Conservation (phyloP, 2,888 invertebrate species). For the Microctonus aethiopoides region DNA sequence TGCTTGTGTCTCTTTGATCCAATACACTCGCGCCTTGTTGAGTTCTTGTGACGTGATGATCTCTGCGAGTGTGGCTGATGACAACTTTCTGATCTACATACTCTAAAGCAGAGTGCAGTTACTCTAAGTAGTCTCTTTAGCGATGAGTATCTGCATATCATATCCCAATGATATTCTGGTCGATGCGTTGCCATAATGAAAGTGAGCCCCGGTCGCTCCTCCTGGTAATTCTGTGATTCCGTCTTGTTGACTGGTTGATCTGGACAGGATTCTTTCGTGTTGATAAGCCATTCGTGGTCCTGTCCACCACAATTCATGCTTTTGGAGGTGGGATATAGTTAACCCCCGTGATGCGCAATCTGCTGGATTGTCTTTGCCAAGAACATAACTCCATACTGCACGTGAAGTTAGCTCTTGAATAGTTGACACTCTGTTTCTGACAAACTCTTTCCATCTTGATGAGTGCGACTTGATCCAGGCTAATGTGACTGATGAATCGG, state of each 20-base stretch:
- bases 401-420: slow-evolving; percentile 25
- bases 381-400: slow-evolving; percentile 35
- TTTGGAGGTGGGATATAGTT: slow-evolving; percentile 24
- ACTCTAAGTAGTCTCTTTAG: slow-evolving; percentile 10
- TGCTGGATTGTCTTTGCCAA: slow-evolving; percentile 42
- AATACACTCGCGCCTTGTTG: not conserved
- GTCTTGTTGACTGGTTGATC: not conserved
- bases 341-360: slow-evolving; percentile 45
- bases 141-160: not conserved
- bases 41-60: not conserved
- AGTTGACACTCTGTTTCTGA: slow-evolving; percentile 33
- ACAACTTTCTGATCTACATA: not conserved
- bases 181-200: not conserved
- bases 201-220: not conserved
- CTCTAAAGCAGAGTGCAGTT: not conserved
- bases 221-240: too few species aligned
- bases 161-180: not conserved
- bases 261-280: not conserved
- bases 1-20: not conserved
- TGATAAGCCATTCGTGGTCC: slow-evolving; percentile 35
- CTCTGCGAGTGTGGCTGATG: not conserved
- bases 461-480: slow-evolving; percentile 38
- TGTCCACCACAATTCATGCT: slow-evolving; percentile 42
- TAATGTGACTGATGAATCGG: slow-evolving; percentile 42
- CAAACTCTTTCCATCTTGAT: slow-evolving; percentile 30